These are phyloP conservation scores for Brachionus calyciflorus DNA, from an alignment of 1,140 invertebrate species.

Conservation along the genomic window DNA sequence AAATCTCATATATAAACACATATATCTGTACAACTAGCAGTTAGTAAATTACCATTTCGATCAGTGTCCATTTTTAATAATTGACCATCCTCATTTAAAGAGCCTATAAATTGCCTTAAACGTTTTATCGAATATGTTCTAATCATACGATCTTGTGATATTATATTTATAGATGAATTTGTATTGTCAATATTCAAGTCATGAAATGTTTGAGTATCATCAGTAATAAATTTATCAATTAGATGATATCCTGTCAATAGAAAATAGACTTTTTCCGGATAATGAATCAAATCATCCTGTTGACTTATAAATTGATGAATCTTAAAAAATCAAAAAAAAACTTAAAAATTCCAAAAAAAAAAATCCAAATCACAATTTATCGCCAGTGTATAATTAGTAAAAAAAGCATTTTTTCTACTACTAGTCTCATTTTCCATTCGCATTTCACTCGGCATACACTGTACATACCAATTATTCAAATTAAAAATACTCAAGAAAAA, in stretches of 20 bases:
- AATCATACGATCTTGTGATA: conserved; percentile 91
- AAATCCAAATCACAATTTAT: too few species aligned
- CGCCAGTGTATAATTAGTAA: too few species aligned
- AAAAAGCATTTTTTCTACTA: too few species aligned
- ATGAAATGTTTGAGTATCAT: conserved; percentile 71
- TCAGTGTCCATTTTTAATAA: conserved; percentile 85
- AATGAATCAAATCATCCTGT: conserved; percentile 22
- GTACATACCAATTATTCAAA: conserved; percentile 35
- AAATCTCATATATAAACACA: conserved; percentile 92
- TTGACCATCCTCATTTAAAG: conserved; percentile 87
- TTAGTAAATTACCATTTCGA: conserved; percentile 82
- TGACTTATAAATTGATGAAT: conserved; percentile 35
- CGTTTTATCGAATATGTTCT: conserved; percentile 68
- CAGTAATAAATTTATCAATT: not conserved
- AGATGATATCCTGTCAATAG: conserved; percentile 8
- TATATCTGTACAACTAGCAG: conserved; percentile 91
- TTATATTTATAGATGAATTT: conserved; percentile 79
- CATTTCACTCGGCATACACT: conserved; percentile 17
- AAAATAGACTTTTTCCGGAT: conserved; percentile 12
- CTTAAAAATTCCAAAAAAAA: too few species aligned
- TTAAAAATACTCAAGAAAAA: conserved; percentile 4
- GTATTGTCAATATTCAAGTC: conserved; percentile 93
- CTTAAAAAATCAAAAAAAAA: too few species aligned
- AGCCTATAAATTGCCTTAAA: conserved; percentile 85
- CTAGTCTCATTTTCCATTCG: too few species aligned